These are phyloP conservation scores for Onthophagus taurus DNA, from an alignment of 1,140 invertebrate species.

Conservation along the genomic window DNA sequence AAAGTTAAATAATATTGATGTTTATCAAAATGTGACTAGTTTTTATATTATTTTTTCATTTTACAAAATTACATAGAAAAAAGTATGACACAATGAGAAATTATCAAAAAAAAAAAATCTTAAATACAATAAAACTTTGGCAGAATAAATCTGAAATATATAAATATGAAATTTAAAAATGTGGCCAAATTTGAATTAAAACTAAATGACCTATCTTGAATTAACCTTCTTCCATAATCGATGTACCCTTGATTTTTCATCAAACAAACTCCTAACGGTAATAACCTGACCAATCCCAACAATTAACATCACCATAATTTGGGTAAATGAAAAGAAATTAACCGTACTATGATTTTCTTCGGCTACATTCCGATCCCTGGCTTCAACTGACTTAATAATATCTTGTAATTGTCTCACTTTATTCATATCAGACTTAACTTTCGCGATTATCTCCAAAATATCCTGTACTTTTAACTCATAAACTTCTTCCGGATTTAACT, in stretches of 20 bases:
- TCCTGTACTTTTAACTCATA: slow-evolving; percentile 56
- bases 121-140: too few species aligned
- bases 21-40: too few species aligned
- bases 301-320: slow-evolving; percentile 58
- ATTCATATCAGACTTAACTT: slow-evolving; percentile 48
- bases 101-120: too few species aligned
- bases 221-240: slow-evolving; percentile 39
- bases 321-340: slow-evolving; percentile 60
- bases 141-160: too few species aligned
- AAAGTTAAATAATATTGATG: too few species aligned
- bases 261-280: slow-evolving; percentile 58
- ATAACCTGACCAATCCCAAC: slow-evolving; percentile 59
- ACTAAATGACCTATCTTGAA: too few species aligned
- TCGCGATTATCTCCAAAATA: slow-evolving; percentile 51
- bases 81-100: too few species aligned
- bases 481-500: slow-evolving; percentile 41
- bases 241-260: slow-evolving; percentile 49
- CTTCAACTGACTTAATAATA: slow-evolving; percentile 59
- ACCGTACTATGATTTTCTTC: slow-evolving; percentile 67
- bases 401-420: slow-evolving; percentile 63
- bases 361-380: slow-evolving; percentile 66
- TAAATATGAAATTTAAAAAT: too few species aligned
- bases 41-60: too few species aligned
- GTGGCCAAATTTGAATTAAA: too few species aligned
- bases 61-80: too few species aligned